A percentile compares a stretch with the other conserved stretches of the same genome.
Conservation (phyloP, 1,140 invertebrate genomes). For the Colletes gigas region DNA sequence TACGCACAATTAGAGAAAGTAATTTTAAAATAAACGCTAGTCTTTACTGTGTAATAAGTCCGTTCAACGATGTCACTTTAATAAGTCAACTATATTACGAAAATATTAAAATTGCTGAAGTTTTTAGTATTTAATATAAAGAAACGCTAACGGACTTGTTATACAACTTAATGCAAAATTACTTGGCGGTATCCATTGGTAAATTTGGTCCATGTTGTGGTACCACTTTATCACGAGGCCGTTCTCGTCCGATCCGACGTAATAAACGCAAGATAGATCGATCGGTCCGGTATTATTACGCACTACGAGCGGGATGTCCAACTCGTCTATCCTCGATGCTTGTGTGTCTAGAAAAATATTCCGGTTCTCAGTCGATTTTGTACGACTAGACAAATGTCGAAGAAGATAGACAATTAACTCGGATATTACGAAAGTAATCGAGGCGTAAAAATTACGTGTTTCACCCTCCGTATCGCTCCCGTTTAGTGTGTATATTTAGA, state of each 20-base stretch:
- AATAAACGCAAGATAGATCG: conserved; percentile 87
- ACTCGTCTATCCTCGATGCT: conserved; percentile 83
- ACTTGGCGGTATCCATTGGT: conserved; percentile 88
- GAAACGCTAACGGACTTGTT: too few relatives aligned
- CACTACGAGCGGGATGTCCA: conserved; percentile 85
- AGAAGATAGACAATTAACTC: background rate
- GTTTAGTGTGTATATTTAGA: background rate
- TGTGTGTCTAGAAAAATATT: conserved; percentile 36
- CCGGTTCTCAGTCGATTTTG: background rate
- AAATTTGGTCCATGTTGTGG: conserved; percentile 86
- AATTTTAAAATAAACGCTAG: background rate
- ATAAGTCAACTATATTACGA: too few relatives aligned
- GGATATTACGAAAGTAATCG: background rate
- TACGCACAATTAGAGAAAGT: background rate
- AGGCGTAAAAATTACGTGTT: too few relatives aligned
- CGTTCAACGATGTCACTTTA: too few relatives aligned
- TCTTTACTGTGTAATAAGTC: too few relatives aligned
- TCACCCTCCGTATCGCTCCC: too few relatives aligned
- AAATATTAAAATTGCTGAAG: too few relatives aligned
- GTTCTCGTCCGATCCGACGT: conserved; percentile 81
- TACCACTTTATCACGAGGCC: conserved; percentile 90
- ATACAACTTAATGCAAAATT: conserved; percentile 60
- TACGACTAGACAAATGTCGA: background rate
- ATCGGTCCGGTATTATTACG: conserved; percentile 85
- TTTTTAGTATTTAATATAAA: too few relatives aligned